Percentiles rank a stretch among this genome's conserved stretches.
Evolutionary conservation across 2,797 vertebrate species (phyloP).

Genomic region (Aeoliscus strigatus): DNA sequence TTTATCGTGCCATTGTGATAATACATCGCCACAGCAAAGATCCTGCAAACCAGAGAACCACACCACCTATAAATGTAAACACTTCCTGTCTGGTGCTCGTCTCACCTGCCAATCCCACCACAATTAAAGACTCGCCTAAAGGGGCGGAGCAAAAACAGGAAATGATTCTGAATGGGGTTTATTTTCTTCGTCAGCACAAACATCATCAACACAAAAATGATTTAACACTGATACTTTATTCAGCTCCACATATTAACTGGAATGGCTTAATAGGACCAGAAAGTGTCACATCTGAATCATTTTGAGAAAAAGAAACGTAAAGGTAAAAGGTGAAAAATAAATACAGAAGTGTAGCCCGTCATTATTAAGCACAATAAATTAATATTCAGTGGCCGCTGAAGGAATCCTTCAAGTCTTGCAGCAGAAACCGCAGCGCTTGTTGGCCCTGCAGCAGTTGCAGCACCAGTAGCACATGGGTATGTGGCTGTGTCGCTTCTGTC

Average conservation of each 20-base stretch:
- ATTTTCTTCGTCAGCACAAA: too few species aligned
- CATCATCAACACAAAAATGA: conserved; percentile 18
- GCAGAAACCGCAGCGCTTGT: conserved; percentile 73
- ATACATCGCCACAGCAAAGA: too few species aligned
- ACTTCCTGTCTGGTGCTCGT: too few species aligned
- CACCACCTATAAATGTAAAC: too few species aligned
- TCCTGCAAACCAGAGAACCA: too few species aligned
- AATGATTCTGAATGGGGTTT: too few species aligned
- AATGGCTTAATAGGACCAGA: conserved; percentile 13
- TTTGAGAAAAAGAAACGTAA: conserved; percentile 27
- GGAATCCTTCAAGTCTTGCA: conserved; percentile 70
- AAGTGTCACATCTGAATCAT: conserved; percentile 5
- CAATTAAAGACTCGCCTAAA: too few species aligned
- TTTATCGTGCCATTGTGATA: too few species aligned
- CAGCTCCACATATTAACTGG: conserved; percentile 6
- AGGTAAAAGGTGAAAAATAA: conserved; percentile 47
- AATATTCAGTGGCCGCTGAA: not conserved
- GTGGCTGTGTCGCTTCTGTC: conserved; percentile 71
- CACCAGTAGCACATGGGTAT: conserved; percentile 77
- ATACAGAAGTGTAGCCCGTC: conserved; percentile 31
- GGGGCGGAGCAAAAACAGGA: too few species aligned
- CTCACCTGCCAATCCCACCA: too few species aligned
- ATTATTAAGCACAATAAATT: conserved; percentile 38
- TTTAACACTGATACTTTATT: conserved; percentile 38
- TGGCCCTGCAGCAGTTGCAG: conserved; percentile 72